Conservation (phyloP, 2,113 vertebrate species). For the Eurystomus gularis region DNA sequence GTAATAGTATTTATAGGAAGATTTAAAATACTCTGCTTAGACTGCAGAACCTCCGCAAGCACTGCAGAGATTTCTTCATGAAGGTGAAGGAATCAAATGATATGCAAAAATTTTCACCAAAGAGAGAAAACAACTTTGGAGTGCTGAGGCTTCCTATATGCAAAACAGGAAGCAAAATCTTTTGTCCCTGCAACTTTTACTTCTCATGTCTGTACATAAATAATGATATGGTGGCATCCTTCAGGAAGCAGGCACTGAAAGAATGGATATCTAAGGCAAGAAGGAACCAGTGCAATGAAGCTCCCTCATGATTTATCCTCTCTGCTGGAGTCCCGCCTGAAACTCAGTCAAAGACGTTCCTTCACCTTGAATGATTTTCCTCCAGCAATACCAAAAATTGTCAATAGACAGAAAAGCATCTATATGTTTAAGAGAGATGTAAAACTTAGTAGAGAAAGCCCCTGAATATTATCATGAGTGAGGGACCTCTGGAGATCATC, state of each 20-base stretch:
- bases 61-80: background rate
- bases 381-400: background rate
- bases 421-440: background rate
- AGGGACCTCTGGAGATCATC: no score
- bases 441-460: background rate
- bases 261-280: background rate
- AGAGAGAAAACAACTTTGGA: background rate
- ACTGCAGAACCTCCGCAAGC: background rate
- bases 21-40: background rate
- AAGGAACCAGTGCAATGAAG: background rate
- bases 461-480: rapidly evolving
- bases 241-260: background rate
- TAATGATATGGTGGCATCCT: background rate
- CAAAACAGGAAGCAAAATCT: background rate
- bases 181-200: background rate
- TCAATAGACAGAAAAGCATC: background rate
- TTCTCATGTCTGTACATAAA: background rate
- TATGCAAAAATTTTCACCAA: background rate
- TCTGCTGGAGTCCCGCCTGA: background rate
- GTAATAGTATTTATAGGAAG: background rate
- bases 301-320: background rate
- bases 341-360: background rate
- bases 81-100: background rate
- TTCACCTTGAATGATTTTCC: constrained; percentile 1
- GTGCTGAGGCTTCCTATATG: background rate